Evolutionary conservation across 2,888 invertebrate genomes (phyloP).

Genomic region (Pandemis cinnamomeana): DNA sequence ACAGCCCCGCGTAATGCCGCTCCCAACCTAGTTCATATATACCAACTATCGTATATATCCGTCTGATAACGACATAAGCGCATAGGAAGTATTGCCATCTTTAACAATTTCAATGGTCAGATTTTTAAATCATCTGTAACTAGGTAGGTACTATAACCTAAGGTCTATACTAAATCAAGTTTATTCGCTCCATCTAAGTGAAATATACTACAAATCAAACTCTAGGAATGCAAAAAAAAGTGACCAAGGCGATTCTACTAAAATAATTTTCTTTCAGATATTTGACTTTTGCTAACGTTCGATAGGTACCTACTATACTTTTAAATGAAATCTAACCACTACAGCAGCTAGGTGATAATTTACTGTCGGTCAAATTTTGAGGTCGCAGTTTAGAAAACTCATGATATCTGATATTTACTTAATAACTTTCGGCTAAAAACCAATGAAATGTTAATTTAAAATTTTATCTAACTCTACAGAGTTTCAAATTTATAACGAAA

Average conservation of each 20-base stretch:
- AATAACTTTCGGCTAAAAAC: not conserved
- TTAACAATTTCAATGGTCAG: not conserved
- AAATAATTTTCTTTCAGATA: not conserved
- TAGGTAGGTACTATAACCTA: not conserved
- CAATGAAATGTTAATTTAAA: not conserved
- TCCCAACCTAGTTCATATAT: conserved; percentile 87
- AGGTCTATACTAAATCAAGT: conserved; percentile 13
- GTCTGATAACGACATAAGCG: not conserved
- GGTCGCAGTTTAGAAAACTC: conserved; percentile 13
- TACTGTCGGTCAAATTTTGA: conserved; percentile 31
- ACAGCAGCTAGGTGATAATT: conserved; percentile 30
- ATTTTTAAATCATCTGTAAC: not conserved
- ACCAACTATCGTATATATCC: conserved; percentile 26
- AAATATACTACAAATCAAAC: conserved; percentile 24
- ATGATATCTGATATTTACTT: not conserved
- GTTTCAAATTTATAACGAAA: not conserved
- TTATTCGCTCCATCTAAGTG: conserved; percentile 12
- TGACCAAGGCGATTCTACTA: conserved; percentile 26
- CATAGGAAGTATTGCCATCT: not conserved
- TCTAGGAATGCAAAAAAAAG: conserved; percentile 28
- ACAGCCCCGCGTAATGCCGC: conserved; percentile 92
- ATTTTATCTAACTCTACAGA: not conserved
- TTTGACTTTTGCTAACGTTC: conserved; percentile 4
- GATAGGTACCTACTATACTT: not conserved
- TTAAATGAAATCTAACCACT: conserved; percentile 27